These are phyloP conservation scores for Plodia interpunctella DNA, from an alignment of 1,140 invertebrate genomes.

Conservation along the genomic window DNA sequence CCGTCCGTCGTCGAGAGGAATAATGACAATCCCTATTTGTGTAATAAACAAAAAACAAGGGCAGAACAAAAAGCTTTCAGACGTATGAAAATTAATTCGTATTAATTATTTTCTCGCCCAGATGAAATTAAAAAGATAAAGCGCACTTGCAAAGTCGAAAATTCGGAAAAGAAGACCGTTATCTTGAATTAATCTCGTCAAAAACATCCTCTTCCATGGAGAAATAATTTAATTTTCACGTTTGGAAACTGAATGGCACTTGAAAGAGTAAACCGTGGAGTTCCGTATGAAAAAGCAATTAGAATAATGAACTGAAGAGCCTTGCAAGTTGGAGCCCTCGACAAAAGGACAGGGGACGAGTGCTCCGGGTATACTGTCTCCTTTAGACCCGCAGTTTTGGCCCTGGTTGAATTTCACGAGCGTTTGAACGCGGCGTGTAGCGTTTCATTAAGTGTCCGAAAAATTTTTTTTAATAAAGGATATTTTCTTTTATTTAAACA, in stretches of 20 bases:
- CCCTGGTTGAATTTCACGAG: no score
- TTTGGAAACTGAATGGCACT: conserved; percentile 55
- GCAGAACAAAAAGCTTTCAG: conserved; percentile 7
- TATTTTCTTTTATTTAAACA: no score
- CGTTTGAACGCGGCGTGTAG: no score
- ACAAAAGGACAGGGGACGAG: conserved; percentile 14
- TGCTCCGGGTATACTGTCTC: conserved; percentile 26
- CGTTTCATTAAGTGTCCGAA: no score
- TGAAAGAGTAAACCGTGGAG: conserved; percentile 59
- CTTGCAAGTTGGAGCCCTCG: conserved; percentile 23
- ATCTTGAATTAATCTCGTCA: conserved; percentile 58
- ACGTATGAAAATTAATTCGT: conserved; percentile 20
- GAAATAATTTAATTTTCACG: conserved; percentile 69
- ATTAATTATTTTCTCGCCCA: conserved; percentile 9
- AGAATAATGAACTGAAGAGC: conserved; percentile 69
- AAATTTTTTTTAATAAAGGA: no score
- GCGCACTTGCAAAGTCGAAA: conserved; percentile 19
- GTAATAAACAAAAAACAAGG: conserved; percentile 12
- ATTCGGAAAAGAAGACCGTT: conserved; percentile 33
- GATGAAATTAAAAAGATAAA: conserved; percentile 26
- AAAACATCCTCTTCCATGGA: conserved; percentile 40
- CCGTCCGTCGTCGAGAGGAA: not conserved
- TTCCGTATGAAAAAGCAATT: conserved; percentile 70
- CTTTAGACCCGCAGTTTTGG: not conserved
- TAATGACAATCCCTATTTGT: conserved; percentile 2